Evolutionary conservation across 2,888 invertebrate species (phyloP).

Genomic region (Prenolepis imparis): DNA sequence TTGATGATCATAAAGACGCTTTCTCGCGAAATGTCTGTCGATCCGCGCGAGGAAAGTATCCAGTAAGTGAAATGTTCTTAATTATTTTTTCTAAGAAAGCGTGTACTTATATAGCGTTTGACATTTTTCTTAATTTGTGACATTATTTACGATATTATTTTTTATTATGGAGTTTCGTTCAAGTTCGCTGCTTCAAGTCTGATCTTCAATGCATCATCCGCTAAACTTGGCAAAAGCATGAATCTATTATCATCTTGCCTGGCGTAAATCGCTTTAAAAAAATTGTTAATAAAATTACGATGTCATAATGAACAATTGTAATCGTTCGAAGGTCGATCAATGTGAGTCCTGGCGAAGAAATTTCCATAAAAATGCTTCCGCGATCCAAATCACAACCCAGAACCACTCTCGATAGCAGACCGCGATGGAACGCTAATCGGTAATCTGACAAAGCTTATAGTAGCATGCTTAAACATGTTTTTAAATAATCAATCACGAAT

Average conservation of each 20-base stretch:
- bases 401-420: constrained; percentile 80
- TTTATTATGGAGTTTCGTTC: not conserved
- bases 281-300: not conserved
- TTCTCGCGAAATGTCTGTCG: constrained; percentile 37
- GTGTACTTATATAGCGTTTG: not conserved
- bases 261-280: constrained; percentile 2
- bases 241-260: constrained; percentile 12
- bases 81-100: constrained; percentile 1
- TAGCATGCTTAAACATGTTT: not conserved
- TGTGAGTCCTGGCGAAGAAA: constrained; percentile 75
- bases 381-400: constrained; percentile 80
- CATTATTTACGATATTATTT: constrained; percentile 7
- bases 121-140: not conserved
- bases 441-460: constrained; percentile 62
- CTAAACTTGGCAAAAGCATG: constrained; percentile 32
- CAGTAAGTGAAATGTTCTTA: constrained; percentile 41
- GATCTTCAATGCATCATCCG: constrained; percentile 11
- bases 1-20: constrained; percentile 34
- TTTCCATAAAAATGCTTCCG: constrained; percentile 69
- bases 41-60: constrained; percentile 25
- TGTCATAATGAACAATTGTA: not conserved
- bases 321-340: constrained; percentile 76
- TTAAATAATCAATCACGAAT: not conserved
- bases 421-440: constrained; percentile 85
- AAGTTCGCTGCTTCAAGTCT: constrained; percentile 25